These are phyloP conservation scores for Limenitis camilla DNA, from an alignment of 2,888 invertebrate genomes.

Conservation along the genomic window DNA sequence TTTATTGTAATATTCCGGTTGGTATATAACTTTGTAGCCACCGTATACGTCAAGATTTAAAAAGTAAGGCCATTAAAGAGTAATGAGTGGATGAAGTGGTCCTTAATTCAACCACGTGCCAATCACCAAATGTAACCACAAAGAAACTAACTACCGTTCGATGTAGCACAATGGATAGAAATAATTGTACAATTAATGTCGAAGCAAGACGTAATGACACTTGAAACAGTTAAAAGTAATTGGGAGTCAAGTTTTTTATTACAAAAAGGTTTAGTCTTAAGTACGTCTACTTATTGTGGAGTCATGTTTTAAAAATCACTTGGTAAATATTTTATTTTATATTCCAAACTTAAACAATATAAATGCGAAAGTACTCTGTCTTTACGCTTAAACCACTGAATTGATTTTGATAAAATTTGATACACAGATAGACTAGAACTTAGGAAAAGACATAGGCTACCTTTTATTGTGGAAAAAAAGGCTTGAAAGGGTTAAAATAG, in stretches of 20 bases:
- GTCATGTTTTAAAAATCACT: slow-evolving; percentile 23
- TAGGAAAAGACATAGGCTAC: no score
- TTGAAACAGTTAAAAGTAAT: slow-evolving; percentile 56
- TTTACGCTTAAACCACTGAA: no score
- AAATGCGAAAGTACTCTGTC: no score
- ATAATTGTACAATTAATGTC: slow-evolving; percentile 72
- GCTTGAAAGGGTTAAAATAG: no score
- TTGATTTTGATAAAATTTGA: no score
- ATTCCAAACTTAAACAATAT: no score
- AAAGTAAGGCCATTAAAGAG: slow-evolving; percentile 66
- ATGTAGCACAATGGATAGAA: slow-evolving; percentile 60
- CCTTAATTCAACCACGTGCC: slow-evolving; percentile 67
- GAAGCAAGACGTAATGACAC: slow-evolving; percentile 50
- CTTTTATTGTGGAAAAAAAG: no score
- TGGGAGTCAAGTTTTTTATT: slow-evolving; percentile 51
- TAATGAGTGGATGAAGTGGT: slow-evolving; percentile 71
- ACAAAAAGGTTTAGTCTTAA: slow-evolving; percentile 28
- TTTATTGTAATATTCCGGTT: slow-evolving; percentile 19
- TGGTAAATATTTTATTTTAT: no score
- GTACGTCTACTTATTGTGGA: slow-evolving; percentile 28
- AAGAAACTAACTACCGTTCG: slow-evolving; percentile 68
- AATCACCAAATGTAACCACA: slow-evolving; percentile 48
- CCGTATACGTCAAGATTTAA: slow-evolving; percentile 57
- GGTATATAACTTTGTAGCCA: slow-evolving; percentile 31
- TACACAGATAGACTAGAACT: no score